Evolutionary conservation across 1,140 invertebrate species (phyloP).

Genomic region (Papilio xuthus): DNA sequence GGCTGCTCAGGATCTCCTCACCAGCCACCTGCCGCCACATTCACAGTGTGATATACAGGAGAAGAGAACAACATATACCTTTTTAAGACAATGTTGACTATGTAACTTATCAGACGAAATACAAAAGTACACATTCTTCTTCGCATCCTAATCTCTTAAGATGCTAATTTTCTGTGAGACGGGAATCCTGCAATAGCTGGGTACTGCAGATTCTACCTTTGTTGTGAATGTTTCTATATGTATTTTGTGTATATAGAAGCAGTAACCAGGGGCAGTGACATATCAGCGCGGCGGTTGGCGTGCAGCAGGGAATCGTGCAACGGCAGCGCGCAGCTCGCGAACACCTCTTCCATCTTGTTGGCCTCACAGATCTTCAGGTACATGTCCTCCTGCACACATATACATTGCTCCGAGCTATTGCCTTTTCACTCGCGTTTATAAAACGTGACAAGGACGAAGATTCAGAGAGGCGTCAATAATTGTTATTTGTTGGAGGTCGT

Average conservation of each 20-base stretch:
- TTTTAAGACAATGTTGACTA: too few species aligned
- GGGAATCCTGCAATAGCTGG: too few species aligned
- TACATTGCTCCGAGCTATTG: background rate
- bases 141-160: background rate
- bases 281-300: conserved; percentile 54
- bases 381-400: conserved; percentile 51
- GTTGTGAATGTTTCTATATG: background rate
- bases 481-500: too few species aligned
- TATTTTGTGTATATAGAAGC: background rate
- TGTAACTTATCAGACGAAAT: background rate
- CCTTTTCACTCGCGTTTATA: background rate
- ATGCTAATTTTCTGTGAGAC: too few species aligned
- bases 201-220: too few species aligned
- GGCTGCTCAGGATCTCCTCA: conserved; percentile 24
- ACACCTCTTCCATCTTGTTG: conserved; percentile 48
- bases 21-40: conserved; percentile 41
- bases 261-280: conserved; percentile 56
- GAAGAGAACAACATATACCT: background rate
- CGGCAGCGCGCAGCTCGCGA: conserved; percentile 52
- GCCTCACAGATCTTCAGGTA: conserved; percentile 51
- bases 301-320: conserved; percentile 53
- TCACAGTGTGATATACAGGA: background rate
- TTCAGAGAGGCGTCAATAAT: too few species aligned
- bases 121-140: background rate
- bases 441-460: background rate